phyloP scores from a whole-genome alignment of 2,797 vertebrate genomes.

The Gouania willdenowi region DNA sequence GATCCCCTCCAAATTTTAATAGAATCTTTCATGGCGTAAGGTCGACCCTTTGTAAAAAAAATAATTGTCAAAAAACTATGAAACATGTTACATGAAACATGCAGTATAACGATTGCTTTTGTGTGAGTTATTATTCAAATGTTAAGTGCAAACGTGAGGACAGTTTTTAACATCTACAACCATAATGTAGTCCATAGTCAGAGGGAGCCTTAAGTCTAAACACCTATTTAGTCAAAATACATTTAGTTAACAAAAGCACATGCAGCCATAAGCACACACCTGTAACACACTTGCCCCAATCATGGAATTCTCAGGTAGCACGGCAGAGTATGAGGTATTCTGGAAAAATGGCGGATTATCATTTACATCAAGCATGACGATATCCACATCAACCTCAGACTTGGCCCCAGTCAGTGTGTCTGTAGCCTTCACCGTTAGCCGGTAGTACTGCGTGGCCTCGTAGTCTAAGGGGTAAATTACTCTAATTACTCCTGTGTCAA shows the following conservation, averaged over 20 bases:
- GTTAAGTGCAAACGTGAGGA: no score
- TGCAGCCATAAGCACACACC: slow-evolving; percentile 45
- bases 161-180: background rate
- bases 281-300: slow-evolving; percentile 81
- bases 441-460: slow-evolving; percentile 86
- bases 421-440: slow-evolving; percentile 86
- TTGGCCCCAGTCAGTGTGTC: slow-evolving; percentile 86
- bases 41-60: no score
- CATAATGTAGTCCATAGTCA: no score
- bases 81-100: no score
- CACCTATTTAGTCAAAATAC: slow-evolving; percentile 9
- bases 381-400: slow-evolving; percentile 90
- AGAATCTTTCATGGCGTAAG: no score
- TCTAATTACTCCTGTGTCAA: slow-evolving; percentile 87
- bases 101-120: no score
- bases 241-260: slow-evolving; percentile 14
- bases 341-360: slow-evolving; percentile 88
- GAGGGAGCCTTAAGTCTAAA: slow-evolving; percentile 16
- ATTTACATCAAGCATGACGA: slow-evolving; percentile 90
- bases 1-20: no score
- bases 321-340: slow-evolving; percentile 75
- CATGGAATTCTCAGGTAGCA: slow-evolving; percentile 87
- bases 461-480: slow-evolving; percentile 87
- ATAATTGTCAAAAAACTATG: no score
- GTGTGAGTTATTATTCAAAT: no score